A percentile compares a stretch with the other conserved stretches of the same genome.
Evolutionary conservation across 2,113 vertebrate species (phyloP).

Genomic region (Onychostruthus taczanowskii): DNA sequence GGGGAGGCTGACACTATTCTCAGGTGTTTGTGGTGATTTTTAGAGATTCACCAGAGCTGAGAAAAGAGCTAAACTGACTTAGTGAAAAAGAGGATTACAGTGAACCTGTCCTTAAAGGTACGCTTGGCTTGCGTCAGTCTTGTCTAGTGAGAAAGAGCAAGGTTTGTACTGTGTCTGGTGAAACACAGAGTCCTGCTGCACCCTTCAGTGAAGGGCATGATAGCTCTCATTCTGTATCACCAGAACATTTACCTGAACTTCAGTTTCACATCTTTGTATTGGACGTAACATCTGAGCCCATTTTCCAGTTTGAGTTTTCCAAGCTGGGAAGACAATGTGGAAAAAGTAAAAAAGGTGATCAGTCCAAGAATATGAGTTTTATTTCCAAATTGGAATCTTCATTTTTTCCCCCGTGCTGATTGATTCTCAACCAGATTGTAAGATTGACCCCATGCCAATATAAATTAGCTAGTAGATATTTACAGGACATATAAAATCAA

Average conservation of each 20-base stretch:
- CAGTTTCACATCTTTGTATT: background rate
- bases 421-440: slow-evolving; percentile 1
- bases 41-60: background rate
- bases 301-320: background rate
- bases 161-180: background rate
- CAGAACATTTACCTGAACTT: background rate
- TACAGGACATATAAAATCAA: background rate
- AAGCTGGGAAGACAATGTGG: background rate
- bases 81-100: background rate
- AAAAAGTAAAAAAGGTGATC: background rate
- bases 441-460: background rate
- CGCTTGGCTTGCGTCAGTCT: background rate
- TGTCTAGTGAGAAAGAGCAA: background rate
- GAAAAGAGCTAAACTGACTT: background rate
- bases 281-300: rapidly evolving
- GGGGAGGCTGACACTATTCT: background rate
- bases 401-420: background rate
- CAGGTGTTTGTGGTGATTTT: background rate
- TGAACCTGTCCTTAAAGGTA: background rate
- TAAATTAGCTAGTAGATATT: slow-evolving; percentile 9
- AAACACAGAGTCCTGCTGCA: background rate
- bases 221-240: background rate
- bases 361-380: background rate
- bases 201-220: background rate
- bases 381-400: background rate